Conservation (phyloP, 2,113 vertebrate species). For the Tonatia bakeri region DNA sequence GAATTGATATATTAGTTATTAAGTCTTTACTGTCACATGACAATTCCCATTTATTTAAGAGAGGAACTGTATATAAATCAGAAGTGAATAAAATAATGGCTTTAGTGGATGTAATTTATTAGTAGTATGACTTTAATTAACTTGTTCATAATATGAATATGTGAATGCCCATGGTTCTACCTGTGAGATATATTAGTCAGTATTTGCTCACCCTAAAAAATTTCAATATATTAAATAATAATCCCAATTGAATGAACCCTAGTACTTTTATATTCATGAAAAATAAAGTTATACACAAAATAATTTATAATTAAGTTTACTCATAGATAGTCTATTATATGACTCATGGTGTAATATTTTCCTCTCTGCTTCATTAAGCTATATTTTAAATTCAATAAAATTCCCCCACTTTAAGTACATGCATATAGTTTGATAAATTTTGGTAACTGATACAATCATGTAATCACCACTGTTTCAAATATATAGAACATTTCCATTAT, state of each 20-base stretch:
- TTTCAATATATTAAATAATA: neutral
- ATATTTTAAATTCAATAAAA: neutral
- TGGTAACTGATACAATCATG: neutral
- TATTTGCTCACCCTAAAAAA: slow-evolving; percentile 21
- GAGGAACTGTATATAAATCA: slow-evolving; percentile 58
- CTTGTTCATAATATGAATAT: slow-evolving; percentile 57
- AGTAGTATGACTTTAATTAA: slow-evolving; percentile 71
- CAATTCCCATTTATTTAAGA: slow-evolving; percentile 66
- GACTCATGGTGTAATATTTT: neutral
- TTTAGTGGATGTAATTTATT: slow-evolving; percentile 58
- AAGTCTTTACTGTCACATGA: slow-evolving; percentile 68
- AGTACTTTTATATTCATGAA: neutral
- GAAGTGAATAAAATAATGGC: slow-evolving; percentile 56
- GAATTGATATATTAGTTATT: slow-evolving; percentile 67
- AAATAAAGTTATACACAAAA: neutral
- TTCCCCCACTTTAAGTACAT: neutral
- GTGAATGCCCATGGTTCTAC: neutral
- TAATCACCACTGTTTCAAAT: neutral
- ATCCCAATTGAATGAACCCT: neutral
- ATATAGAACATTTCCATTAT: neutral
- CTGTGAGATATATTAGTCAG: slow-evolving; percentile 7
- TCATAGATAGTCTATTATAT: neutral
- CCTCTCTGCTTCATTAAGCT: neutral
- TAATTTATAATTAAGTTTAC: slow-evolving; percentile 34
- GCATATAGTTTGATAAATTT: neutral